Base-by-base conservation (phyloP, 2,113 vertebrate genomes). In the Zosterops borbonicus region DNA sequence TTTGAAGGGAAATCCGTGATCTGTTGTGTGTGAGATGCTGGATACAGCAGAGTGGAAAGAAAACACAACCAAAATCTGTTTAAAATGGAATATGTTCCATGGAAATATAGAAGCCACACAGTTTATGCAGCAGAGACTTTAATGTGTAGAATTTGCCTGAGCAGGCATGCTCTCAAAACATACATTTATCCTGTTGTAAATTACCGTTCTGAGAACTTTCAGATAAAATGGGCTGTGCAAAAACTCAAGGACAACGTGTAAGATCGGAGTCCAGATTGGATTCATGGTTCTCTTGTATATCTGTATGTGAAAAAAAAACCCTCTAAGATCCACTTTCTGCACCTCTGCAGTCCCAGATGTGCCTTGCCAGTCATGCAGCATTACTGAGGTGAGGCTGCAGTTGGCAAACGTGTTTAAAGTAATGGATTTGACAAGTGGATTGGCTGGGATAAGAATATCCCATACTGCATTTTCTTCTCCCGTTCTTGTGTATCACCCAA, bases 301-400 rank as follows among this genome's bases (percentile, higher is more conserved):
- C 9, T 29, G 3, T 33, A 27, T 27, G 16, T 55, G 24, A 46
- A 35, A 81, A 87, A 87, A 39, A 39, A 47, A 18, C 10, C 8
- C 27, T 70, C 37, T 24, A 8, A 70, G 35, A 13, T 71, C 52
- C 11, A 5, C 23, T 22, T 90, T 15, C 9, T 55, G 52, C 52
- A 8, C 53, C 27, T 35, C n/a, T 83, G 31, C 69, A 24, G 21
- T 35, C 50, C 59, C n/a, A 63, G 39, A 19, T 55, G 21, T 49
- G 5, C 24, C 2, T 2, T 35, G 33, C 24, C 2, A 2, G 33
- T 82, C 37, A 4, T 0, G 0, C 64, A 44, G 4, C 33, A 3
- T 62, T 69, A 12, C 46, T 52, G 69, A 73, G 44, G 24, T 41
- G 25, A 75, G 39, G 39, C 29, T 68, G 44, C 44, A 71, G 1